These are phyloP conservation scores for Apistogramma diplotaenia DNA, from an alignment of 2,113 vertebrate species.

Conservation along the genomic window DNA sequence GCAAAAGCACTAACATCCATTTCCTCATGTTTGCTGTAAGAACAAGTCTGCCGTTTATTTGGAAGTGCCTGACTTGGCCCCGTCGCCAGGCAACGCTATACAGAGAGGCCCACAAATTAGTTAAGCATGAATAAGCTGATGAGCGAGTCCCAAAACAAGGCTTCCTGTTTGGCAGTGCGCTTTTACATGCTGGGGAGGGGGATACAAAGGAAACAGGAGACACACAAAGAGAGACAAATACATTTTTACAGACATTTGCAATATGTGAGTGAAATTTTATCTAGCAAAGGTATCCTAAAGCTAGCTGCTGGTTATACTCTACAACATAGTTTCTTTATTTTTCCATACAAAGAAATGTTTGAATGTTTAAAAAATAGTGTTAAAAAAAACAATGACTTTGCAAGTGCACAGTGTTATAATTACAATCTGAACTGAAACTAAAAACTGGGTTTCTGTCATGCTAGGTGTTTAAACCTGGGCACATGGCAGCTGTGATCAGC, in stretches of 20 bases:
- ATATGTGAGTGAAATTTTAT: neutral
- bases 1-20: conserved; percentile 21
- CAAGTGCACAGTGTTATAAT: neutral
- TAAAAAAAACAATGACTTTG: neutral
- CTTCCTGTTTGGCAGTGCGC: conserved; percentile 18
- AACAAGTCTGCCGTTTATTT: conserved; percentile 49
- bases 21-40: conserved; percentile 31
- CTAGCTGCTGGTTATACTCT: neutral
- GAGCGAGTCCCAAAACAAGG: conserved; percentile 47
- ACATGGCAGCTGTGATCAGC: neutral
- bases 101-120: conserved; percentile 48
- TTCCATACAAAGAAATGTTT: neutral
- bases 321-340: neutral
- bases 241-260: neutral
- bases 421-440: too few species aligned
- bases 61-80: conserved; percentile 38
- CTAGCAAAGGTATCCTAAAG: neutral
- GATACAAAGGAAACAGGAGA: neutral
- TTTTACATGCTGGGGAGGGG: conserved; percentile 19
- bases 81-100: conserved; percentile 60
- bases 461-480: neutral
- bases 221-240: neutral
- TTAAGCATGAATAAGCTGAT: conserved; percentile 52
- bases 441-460: neutral
- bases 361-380: too few species aligned